A percentile compares a stretch with the other conserved stretches of the same genome.
Conservation (phyloP, 2,797 vertebrate genomes). For the Parauchenoglanis punctatus region DNA sequence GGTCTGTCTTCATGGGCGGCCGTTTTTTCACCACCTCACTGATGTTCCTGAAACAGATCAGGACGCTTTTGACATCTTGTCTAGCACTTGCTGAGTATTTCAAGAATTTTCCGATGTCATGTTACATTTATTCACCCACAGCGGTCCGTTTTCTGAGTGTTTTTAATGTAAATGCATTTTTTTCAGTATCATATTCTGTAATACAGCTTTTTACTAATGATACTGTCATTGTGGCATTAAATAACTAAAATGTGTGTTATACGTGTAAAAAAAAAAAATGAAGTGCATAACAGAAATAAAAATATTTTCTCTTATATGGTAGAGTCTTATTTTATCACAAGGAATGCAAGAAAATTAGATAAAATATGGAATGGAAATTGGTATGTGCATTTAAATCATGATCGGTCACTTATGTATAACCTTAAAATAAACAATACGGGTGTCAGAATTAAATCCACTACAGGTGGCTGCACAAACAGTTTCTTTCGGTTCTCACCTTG, state of each 20-base stretch:
- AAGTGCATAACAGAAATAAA: conserved; percentile 7
- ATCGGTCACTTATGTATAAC: background rate
- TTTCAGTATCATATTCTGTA: background rate
- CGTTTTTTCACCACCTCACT: conserved; percentile 83
- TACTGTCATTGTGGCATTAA: background rate
- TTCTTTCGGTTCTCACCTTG: background rate
- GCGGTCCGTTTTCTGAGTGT: background rate
- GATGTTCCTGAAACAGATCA: conserved; percentile 78
- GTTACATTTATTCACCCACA: background rate
- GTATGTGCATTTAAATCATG: background rate
- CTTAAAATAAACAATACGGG: background rate
- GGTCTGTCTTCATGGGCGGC: conserved; percentile 87
- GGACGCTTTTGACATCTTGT: conserved; percentile 64
- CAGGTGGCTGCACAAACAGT: background rate
- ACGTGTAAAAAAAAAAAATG: background rate
- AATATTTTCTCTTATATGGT: background rate
- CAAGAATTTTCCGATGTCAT: background rate
- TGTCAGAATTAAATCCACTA: background rate
- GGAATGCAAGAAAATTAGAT: background rate
- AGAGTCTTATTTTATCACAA: background rate
- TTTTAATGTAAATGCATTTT: too few species aligned
- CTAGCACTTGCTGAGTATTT: conserved; percentile 49
- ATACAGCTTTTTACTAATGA: background rate
- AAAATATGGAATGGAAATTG: background rate
- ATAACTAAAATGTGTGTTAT: background rate